Percentiles rank a stretch among this genome's conserved stretches.
Conservation (phyloP, 2,797 vertebrate species). For the Helarctos malayanus region DNA sequence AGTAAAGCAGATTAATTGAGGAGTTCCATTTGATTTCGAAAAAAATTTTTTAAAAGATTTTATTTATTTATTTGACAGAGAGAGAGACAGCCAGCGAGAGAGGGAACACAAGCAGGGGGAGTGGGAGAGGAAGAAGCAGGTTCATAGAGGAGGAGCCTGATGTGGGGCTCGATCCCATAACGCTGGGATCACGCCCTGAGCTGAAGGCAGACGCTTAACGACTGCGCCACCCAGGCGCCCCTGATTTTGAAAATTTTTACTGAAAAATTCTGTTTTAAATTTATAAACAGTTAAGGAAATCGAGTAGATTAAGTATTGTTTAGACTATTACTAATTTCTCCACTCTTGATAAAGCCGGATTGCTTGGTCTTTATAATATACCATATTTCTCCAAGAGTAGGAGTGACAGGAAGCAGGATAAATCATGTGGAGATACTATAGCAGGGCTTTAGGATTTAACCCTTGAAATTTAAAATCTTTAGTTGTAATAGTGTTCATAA, state of each 20-base stretch:
- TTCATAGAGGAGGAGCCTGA: too few species aligned
- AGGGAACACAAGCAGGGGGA: too few species aligned
- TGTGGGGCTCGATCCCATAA: too few species aligned
- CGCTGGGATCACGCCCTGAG: too few species aligned
- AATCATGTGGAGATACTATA: background rate
- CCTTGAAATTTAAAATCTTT: background rate
- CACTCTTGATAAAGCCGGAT: background rate
- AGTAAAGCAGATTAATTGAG: slow-evolving; percentile 31
- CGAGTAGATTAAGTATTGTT: slow-evolving; percentile 24
- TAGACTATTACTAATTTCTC: slow-evolving; percentile 44
- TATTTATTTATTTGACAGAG: too few species aligned
- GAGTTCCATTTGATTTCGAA: background rate
- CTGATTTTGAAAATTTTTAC: background rate
- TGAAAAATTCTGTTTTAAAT: slow-evolving; percentile 55
- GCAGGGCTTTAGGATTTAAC: background rate
- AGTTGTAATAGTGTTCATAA: background rate
- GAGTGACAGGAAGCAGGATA: background rate
- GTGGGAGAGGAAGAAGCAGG: too few species aligned
- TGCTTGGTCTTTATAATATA: background rate
- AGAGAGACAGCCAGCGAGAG: too few species aligned
- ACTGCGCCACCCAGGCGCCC: too few species aligned
- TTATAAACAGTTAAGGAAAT: slow-evolving; percentile 17
- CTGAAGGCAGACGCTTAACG: too few species aligned
- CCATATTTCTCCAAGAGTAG: background rate
- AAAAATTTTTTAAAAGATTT: too few species aligned